Conservation (phyloP, 1,140 invertebrate species). For the Anastatus disparis region DNA sequence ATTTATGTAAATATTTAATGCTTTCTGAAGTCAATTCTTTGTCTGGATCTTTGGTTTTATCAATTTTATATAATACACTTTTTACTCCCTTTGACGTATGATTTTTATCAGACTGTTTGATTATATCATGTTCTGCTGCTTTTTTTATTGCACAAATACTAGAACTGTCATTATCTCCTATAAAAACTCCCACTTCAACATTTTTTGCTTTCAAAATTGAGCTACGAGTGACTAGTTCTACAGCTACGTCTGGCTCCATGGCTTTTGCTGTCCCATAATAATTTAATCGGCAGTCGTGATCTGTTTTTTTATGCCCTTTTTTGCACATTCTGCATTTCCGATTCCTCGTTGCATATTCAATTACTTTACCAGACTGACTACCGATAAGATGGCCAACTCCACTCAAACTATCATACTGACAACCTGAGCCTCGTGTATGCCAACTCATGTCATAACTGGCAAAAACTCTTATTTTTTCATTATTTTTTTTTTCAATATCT, state of each 20-base stretch:
- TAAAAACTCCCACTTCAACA: constrained; percentile 18
- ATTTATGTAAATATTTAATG: constrained; percentile 32
- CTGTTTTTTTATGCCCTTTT: constrained; percentile 4
- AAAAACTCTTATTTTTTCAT: constrained; percentile 31
- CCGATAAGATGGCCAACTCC: constrained; percentile 25
- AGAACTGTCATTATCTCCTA: constrained; percentile 18
- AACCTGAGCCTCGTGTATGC: constrained; percentile 14
- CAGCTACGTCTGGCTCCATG: too few species aligned
- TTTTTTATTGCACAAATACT: constrained; percentile 16
- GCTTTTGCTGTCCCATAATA: too few species aligned
- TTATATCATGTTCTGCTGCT: constrained; percentile 8
- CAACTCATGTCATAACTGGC: constrained; percentile 33
- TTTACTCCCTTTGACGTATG: constrained; percentile 32
- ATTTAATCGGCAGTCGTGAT: constrained; percentile 33
- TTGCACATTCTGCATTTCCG: constrained; percentile 35
- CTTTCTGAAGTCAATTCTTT: constrained; percentile 22
- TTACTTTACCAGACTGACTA: constrained; percentile 12
- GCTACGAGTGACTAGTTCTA: constrained; percentile 19
- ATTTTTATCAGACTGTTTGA: too few species aligned
- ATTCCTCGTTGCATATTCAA: constrained; percentile 17
- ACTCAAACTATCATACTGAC: constrained; percentile 33
- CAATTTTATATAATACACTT: constrained; percentile 31
- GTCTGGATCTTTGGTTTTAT: constrained; percentile 20
- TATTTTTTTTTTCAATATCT: too few species aligned
- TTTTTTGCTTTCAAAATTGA: constrained; percentile 20